phyloP scores from a whole-genome alignment of 1,140 invertebrate genomes.

The Cyphomyrmex costatus region DNA sequence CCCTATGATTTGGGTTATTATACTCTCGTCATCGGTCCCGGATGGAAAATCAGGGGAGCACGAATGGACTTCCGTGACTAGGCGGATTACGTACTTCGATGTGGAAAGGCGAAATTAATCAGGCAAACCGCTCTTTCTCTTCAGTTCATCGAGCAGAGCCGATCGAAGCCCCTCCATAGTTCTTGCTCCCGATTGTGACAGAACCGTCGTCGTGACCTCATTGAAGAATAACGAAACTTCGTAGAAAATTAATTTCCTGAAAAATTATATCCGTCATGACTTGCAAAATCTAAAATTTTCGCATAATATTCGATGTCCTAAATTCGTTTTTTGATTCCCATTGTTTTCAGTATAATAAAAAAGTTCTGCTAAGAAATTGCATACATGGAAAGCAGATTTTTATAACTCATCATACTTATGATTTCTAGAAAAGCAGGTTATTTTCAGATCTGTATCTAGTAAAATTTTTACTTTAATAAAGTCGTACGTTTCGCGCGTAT shows the following conservation, averaged over 20 bases:
- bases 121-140: conserved; percentile 58
- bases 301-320: neutral
- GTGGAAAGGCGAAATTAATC: conserved; percentile 76
- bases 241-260: conserved; percentile 41
- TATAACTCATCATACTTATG: no score
- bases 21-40: conserved; percentile 72
- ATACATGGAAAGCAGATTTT: neutral
- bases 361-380: neutral
- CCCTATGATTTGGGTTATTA: conserved; percentile 73
- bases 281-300: conserved; percentile 19
- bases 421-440: no score
- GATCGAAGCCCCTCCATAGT: conserved; percentile 45
- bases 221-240: conserved; percentile 26
- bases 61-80: conserved; percentile 75
- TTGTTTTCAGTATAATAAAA: neutral
- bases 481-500: no score
- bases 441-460: no score
- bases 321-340: neutral
- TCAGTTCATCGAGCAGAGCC: conserved; percentile 24
- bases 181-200: conserved; percentile 63
- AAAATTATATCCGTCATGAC: neutral
- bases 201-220: conserved; percentile 31
- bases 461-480: no score
- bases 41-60: conserved; percentile 64
- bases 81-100: conserved; percentile 73